Percentiles rank a stretch among this genome's conserved stretches.
These are phyloP conservation scores for Artibeus jamaicensis DNA, from an alignment of 2,797 vertebrate species.

Conservation along the genomic window DNA sequence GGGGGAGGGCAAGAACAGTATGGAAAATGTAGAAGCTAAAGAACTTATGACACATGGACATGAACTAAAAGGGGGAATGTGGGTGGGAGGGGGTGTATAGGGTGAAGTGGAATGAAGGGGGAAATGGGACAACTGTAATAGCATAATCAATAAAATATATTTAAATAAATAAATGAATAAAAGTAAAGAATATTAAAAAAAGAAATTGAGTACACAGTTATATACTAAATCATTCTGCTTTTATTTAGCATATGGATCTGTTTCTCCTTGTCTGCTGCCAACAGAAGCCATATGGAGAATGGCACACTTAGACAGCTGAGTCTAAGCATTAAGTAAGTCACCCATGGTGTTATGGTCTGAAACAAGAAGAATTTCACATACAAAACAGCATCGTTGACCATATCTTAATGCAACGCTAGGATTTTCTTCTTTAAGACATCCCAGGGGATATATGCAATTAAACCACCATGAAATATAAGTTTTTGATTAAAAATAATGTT, in stretches of 20 bases:
- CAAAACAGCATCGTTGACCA: not conserved
- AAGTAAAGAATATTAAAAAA: not conserved
- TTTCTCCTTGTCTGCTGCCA: not conserved
- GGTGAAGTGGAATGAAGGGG: too few relatives aligned
- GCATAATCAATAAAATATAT: too few relatives aligned
- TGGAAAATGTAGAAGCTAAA: too few relatives aligned
- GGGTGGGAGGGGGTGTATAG: too few relatives aligned
- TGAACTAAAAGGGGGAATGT: too few relatives aligned
- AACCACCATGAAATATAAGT: not conserved
- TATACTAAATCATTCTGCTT: not conserved
- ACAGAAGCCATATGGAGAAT: not conserved
- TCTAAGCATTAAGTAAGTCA: not conserved
- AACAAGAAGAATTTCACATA: not conserved
- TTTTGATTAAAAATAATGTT: constrained; percentile 15
- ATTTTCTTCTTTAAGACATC: not conserved
- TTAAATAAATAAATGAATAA: too few relatives aligned
- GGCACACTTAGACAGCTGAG: not conserved
- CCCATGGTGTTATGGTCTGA: not conserved
- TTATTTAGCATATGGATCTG: not conserved
- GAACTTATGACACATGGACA: too few relatives aligned
- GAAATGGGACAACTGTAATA: too few relatives aligned
- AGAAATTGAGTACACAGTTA: not conserved
- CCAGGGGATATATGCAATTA: not conserved
- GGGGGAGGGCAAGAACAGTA: too few relatives aligned
- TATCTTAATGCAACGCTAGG: not conserved